phyloP scores from a whole-genome alignment of 2,797 vertebrate species.

The Uromys caudimaculatus region DNA sequence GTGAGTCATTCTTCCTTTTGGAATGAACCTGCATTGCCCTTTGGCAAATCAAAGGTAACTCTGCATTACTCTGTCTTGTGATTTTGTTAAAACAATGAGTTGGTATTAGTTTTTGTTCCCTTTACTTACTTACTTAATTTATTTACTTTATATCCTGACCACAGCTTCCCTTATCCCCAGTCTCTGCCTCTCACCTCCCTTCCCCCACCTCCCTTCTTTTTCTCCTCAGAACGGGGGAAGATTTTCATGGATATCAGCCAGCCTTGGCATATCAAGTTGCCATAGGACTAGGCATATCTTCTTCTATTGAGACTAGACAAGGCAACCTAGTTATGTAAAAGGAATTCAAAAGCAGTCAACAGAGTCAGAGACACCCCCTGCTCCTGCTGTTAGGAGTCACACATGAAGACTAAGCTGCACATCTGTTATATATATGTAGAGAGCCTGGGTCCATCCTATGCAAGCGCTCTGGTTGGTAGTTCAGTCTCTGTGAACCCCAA shows the following conservation, averaged over 20 bases:
- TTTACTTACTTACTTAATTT: background rate
- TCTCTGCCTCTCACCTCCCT: background rate
- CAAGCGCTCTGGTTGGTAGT: background rate
- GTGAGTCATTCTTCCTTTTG: slow-evolving; percentile 30
- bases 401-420: background rate
- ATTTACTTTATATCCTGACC: background rate
- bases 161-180: background rate
- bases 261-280: background rate
- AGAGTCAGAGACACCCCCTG: background rate
- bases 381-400: background rate
- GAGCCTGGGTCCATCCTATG: background rate
- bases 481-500: background rate
- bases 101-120: background rate
- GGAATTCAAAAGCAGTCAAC: background rate
- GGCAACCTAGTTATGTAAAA: background rate
- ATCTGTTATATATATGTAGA: background rate
- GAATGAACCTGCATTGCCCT: slow-evolving; percentile 8
- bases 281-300: background rate
- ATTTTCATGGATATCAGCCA: background rate
- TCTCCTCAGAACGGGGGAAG: background rate
- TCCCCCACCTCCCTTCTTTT: background rate
- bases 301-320: background rate
- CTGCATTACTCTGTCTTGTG: background rate
- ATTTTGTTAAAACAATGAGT: background rate
- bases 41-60: background rate